Evolutionary conservation across 1,140 invertebrate species (phyloP).

Genomic region (Cryptotermes secundus): DNA sequence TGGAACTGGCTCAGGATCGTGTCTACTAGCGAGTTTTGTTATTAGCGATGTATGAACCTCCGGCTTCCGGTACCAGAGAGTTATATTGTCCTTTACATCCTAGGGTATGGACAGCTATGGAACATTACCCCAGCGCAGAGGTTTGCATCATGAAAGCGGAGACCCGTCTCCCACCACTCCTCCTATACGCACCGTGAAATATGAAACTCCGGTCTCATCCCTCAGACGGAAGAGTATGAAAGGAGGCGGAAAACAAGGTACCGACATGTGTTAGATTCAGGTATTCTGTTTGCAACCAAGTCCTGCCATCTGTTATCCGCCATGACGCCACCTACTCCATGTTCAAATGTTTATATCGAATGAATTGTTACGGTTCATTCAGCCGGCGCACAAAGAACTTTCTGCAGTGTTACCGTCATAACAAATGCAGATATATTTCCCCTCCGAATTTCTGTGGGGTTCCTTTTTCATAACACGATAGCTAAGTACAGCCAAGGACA

Average conservation of each 20-base stretch:
- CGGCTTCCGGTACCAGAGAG: too few species aligned
- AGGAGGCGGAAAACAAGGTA: neutral
- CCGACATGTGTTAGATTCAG: neutral
- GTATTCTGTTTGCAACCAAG: neutral
- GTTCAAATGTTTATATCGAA: neutral
- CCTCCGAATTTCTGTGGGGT: neutral
- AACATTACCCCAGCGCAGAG: neutral
- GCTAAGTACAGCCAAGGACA: too few species aligned
- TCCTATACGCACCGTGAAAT: neutral
- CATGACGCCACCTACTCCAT: neutral
- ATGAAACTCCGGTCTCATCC: neutral
- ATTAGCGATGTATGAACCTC: too few species aligned
- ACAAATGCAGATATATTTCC: neutral
- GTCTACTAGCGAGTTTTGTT: too few species aligned
- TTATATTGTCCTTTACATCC: too few species aligned
- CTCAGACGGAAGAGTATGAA: neutral
- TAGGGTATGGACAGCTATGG: neutral
- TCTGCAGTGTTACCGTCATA: neutral
- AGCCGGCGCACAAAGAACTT: neutral
- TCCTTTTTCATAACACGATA: neutral
- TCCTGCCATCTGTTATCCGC: constrained; percentile 7
- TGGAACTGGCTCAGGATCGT: too few species aligned
- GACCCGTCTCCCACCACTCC: neutral
- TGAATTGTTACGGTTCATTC: neutral
- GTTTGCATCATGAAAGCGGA: neutral